Base-by-base conservation (phyloP, 2,797 vertebrate species). In the Trachops cirrhosus region DNA sequence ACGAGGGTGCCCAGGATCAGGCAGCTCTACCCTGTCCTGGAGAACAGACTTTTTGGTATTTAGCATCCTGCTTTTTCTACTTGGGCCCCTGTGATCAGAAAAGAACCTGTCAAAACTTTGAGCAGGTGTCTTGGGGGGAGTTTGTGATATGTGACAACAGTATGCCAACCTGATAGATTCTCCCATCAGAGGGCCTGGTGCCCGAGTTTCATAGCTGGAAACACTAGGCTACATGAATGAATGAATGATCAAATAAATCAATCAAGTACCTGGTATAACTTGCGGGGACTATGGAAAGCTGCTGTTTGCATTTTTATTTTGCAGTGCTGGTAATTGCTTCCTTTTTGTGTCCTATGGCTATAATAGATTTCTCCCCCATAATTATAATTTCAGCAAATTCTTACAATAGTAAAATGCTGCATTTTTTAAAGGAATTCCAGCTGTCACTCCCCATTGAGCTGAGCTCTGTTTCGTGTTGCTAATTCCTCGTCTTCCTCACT, bases 401-500 rank as follows among this genome's bases (percentile, higher is more conserved):
- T 96, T 97, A 46, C 79, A 1, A 75, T 97, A 97, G 97, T 97
- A 78, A 91, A 97, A 90, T 96, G 96, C 96, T 97, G 92, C 91
- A 97, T 97, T 92, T 98, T 96, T 62, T 62, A 62, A 97, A 98
- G 97, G 97, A 98, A 97, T 97, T 95, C 96, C 97, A 97, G 93
- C 97, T 97, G 96, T 97, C 98, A 92, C 67, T 96, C 97, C 94
- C 93, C 88, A 93, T 93, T 95, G 98, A 98, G 97, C 62, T 70
- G 57, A 85, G 79, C 95, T 92, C 78, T 89, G 82, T 95, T 97
- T 97, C 93, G 77, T 96, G 97, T 93, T 96, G 96, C 97, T 98
- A 98, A 98, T 98, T 98, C 98, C 83, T 96, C 97, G 96, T 98
- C 97, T 97, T 97, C 98, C 98, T 97, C 97, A 98, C 98, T 96